phyloP scores from a whole-genome alignment of 2,113 vertebrate genomes.

The Chitala chitala region DNA sequence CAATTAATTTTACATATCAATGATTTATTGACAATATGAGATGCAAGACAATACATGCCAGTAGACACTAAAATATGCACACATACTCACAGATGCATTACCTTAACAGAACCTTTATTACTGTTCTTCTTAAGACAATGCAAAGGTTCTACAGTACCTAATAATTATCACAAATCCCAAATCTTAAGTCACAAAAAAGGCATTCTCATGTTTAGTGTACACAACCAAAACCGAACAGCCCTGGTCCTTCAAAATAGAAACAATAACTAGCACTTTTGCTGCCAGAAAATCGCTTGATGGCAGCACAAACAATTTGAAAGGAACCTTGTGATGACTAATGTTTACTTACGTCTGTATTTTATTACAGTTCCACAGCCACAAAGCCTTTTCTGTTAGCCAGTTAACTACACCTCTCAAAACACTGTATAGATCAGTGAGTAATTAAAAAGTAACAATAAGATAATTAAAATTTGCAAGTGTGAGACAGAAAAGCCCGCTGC shows the following conservation, averaged over 20 bases:
- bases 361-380: neutral
- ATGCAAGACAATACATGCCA: neutral
- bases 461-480: constrained; percentile 40
- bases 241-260: neutral
- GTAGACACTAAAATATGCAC: neutral
- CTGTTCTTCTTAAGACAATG: neutral
- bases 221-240: neutral
- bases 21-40: neutral
- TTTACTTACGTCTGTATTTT: neutral
- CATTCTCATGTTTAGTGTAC: neutral
- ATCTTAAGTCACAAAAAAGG: neutral
- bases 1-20: neutral
- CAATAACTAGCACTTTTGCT: neutral
- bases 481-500: constrained; percentile 38
- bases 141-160: neutral
- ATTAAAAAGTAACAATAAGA: neutral
- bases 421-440: constrained; percentile 42
- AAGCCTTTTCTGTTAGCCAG: neutral
- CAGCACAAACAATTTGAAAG: neutral
- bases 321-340: neutral
- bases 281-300: neutral
- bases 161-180: neutral
- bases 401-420: constrained; percentile 23
- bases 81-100: neutral
- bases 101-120: neutral